A percentile compares a stretch with the other conserved stretches of the same genome.
Conservation (phyloP, 2,113 vertebrate genomes). For the Phrynosoma platyrhinos region DNA sequence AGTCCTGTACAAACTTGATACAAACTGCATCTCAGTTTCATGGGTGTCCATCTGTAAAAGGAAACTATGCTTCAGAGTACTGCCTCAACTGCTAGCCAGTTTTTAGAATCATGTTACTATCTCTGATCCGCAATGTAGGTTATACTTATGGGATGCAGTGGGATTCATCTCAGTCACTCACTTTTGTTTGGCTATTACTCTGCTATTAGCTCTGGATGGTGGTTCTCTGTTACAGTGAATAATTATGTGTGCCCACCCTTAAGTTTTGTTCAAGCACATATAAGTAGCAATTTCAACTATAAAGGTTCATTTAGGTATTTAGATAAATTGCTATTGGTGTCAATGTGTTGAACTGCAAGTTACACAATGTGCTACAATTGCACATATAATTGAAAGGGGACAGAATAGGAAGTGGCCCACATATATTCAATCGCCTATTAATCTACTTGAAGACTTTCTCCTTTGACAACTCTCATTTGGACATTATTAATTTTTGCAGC, state of each 20-base stretch:
- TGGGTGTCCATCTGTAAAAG: too few relatives aligned
- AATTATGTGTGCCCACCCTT: not conserved
- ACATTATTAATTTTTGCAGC: too few relatives aligned
- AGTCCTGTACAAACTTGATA: not conserved
- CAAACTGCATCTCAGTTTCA: not conserved
- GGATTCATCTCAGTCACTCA: not conserved
- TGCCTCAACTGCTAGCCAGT: not conserved
- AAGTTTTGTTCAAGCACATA: not conserved
- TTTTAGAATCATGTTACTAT: not conserved
- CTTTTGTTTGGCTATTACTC: not conserved
- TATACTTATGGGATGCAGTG: not conserved
- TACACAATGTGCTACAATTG: not conserved
- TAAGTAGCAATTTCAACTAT: not conserved
- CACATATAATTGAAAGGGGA: not conserved
- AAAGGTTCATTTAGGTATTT: not conserved
- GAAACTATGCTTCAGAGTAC: too few relatives aligned
- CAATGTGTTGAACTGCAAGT: not conserved
- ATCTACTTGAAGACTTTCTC: too few relatives aligned
- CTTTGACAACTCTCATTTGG: too few relatives aligned
- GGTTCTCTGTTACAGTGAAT: not conserved
- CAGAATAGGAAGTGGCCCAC: not conserved
- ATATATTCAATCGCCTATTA: too few relatives aligned
- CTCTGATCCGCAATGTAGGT: not conserved
- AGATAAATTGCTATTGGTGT: not conserved
- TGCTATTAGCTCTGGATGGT: not conserved